Evolutionary conservation across 1,140 invertebrate genomes (phyloP).

Genomic region (Branchinecta lindahli): DNA sequence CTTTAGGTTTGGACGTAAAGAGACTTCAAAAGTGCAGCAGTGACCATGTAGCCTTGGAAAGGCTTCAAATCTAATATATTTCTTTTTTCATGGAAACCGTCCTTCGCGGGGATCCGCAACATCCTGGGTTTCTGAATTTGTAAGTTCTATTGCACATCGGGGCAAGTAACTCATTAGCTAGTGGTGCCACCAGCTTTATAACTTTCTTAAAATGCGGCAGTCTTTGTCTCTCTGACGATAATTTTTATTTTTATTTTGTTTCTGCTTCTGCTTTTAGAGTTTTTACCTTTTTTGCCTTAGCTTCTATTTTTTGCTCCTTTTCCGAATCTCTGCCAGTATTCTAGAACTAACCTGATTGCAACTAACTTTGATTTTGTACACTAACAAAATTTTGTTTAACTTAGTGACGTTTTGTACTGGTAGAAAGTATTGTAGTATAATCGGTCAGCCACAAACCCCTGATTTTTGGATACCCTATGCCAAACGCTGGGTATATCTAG

Average conservation of each 20-base stretch:
- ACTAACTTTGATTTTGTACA: too few relatives aligned
- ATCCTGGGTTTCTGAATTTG: background rate
- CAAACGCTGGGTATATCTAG: too few relatives aligned
- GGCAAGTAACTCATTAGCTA: background rate
- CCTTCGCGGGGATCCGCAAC: background rate
- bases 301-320: background rate
- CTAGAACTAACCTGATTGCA: too few relatives aligned
- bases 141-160: background rate
- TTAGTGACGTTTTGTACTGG: too few relatives aligned
- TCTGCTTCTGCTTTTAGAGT: background rate
- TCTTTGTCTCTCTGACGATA: background rate
- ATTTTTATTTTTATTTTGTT: background rate
- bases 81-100: conserved; percentile 4
- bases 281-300: background rate
- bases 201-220: background rate
- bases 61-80: background rate
- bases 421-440: too few relatives aligned
- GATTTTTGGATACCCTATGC: too few relatives aligned
- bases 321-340: background rate
- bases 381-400: too few relatives aligned
- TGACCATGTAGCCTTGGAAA: too few relatives aligned
- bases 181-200: background rate
- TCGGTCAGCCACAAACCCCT: too few relatives aligned
- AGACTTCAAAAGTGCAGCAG: too few relatives aligned
- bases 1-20: too few relatives aligned